Percentiles rank a stretch among this genome's conserved stretches.
phyloP scores from a whole-genome alignment of 2,888 invertebrate genomes.

The Phragmatobia fuliginosa region DNA sequence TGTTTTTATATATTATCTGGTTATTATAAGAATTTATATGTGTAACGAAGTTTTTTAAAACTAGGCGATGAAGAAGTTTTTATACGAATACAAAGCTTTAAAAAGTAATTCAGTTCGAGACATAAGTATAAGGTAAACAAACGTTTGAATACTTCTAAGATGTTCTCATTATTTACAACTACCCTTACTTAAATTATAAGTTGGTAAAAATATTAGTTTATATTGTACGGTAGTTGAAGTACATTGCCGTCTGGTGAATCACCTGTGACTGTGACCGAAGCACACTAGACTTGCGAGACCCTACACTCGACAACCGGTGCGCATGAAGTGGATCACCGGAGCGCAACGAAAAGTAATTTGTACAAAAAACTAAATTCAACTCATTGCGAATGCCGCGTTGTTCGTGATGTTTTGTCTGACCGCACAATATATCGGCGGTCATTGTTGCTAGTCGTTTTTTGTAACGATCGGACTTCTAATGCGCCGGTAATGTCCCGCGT shows the following conservation, averaged over 20 bases:
- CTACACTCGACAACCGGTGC: conserved; percentile 63
- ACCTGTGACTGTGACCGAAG: conserved; percentile 62
- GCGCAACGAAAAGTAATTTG: conserved; percentile 86
- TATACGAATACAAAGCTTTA: conserved; percentile 75
- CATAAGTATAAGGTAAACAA: conserved; percentile 63
- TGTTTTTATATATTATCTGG: not conserved
- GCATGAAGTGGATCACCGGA: conserved; percentile 82
- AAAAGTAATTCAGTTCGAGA: conserved; percentile 66
- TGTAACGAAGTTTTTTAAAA: not conserved
- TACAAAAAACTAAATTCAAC: conserved; percentile 85
- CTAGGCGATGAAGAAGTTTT: conserved; percentile 77
- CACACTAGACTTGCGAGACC: conserved; percentile 63
- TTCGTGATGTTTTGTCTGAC: conserved; percentile 85
- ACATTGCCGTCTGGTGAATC: conserved; percentile 57
- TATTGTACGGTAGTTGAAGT: conserved; percentile 46
- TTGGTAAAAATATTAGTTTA: conserved; percentile 29
- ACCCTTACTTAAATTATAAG: conserved; percentile 46
- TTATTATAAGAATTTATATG: conserved; percentile 4
- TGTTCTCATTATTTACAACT: conserved; percentile 42
- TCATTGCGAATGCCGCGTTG: conserved; percentile 83
- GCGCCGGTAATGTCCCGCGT: conserved; percentile 82
- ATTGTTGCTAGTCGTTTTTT: conserved; percentile 84
- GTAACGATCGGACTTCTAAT: conserved; percentile 69
- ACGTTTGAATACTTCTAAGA: conserved; percentile 36
- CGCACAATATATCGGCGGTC: conserved; percentile 84